Conservation (phyloP, 2,888 invertebrate species). For the Harpalus rubripes region DNA sequence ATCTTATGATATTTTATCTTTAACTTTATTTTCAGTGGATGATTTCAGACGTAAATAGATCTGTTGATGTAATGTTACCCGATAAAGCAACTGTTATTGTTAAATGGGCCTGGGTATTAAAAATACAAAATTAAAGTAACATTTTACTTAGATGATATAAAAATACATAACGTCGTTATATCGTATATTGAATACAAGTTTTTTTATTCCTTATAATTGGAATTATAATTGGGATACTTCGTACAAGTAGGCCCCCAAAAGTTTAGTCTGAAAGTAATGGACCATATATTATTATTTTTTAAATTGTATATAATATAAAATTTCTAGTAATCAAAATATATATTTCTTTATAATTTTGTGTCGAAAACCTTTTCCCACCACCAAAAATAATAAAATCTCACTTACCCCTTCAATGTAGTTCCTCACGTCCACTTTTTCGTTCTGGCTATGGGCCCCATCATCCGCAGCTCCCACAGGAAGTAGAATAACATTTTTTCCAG, state of each 20-base stretch:
- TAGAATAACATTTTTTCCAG: conserved; percentile 95
- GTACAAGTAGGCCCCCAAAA: conserved; percentile 93
- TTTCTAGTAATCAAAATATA: too few species aligned
- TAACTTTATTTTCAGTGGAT: conserved; percentile 77
- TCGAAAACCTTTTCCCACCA: too few species aligned
- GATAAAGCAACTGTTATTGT: conserved; percentile 75
- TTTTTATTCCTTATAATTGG: not conserved
- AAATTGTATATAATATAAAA: too few species aligned
- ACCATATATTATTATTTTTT: not conserved
- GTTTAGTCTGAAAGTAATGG: conserved; percentile 87
- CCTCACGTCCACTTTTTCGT: conserved; percentile 95
- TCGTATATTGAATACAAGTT: not conserved
- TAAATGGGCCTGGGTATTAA: conserved; percentile 78
- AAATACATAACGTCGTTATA: conserved; percentile 10
- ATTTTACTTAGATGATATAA: conserved; percentile 40
- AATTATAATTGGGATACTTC: conserved; percentile 82
- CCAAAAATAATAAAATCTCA: conserved; percentile 68
- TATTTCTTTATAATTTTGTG: too few species aligned
- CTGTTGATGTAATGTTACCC: conserved; percentile 75
- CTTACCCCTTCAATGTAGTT: conserved; percentile 97
- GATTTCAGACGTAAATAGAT: conserved; percentile 72
- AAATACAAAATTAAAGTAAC: conserved; percentile 65
- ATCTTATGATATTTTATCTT: not conserved
- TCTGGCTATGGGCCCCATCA: conserved; percentile 99
- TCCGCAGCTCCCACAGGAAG: conserved; percentile 97